phyloP scores from a whole-genome alignment of 2,113 vertebrate species.

The Puntigrus tetrazona region DNA sequence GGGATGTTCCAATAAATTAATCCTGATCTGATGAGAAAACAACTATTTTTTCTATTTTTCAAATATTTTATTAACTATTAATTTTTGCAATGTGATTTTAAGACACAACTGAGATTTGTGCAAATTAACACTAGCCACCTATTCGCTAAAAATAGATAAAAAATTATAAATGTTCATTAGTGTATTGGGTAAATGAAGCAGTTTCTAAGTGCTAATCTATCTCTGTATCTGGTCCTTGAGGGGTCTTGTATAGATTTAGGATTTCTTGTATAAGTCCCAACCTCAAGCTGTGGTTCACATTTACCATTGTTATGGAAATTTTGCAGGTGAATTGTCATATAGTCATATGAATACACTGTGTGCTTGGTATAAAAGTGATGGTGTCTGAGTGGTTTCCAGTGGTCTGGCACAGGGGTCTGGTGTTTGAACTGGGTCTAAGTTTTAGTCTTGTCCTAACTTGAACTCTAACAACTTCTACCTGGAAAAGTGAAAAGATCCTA shows the following conservation, averaged over 20 bases:
- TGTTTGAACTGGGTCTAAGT: not conserved
- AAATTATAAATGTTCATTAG: not conserved
- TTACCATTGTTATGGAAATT: not conserved
- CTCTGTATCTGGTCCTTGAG: not conserved
- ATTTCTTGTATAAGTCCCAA: not conserved
- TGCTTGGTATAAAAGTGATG: not conserved
- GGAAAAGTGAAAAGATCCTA: slow-evolving; percentile 19
- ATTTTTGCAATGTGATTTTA: not conserved
- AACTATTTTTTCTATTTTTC: no score
- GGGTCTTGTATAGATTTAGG: not conserved
- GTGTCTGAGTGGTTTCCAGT: not conserved
- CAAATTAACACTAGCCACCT: not conserved
- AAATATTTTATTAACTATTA: no score
- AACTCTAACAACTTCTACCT: not conserved
- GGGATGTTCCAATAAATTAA: not conserved
- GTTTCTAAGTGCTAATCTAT: not conserved
- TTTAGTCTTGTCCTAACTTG: not conserved
- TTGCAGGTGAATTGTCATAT: not conserved
- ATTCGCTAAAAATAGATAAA: not conserved
- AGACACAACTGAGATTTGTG: not conserved
- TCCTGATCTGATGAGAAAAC: not conserved
- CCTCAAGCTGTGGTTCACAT: not conserved
- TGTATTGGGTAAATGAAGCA: not conserved
- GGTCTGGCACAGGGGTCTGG: not conserved
- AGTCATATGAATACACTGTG: not conserved